phyloP scores from a whole-genome alignment of 1,140 invertebrate species.

The Anagrus nilaparvatae region DNA sequence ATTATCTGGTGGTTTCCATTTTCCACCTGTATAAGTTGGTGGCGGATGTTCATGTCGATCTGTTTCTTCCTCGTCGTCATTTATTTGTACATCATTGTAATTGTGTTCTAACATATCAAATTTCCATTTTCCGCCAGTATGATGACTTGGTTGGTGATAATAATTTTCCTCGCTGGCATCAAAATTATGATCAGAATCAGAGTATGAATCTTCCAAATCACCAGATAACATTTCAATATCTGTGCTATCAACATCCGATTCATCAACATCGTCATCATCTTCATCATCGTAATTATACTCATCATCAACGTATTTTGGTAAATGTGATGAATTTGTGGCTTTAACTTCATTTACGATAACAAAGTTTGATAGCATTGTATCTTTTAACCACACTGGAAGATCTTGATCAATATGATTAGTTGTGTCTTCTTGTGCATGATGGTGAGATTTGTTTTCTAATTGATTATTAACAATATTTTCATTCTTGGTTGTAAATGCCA shows the following conservation, averaged over 20 bases:
- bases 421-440: no score
- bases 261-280: constrained; percentile 46
- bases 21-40: constrained; percentile 21
- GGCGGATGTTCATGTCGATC: constrained; percentile 38
- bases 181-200: constrained; percentile 28
- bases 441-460: no score
- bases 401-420: no score
- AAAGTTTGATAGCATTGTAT: no score
- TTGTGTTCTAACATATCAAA: constrained; percentile 37
- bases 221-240: constrained; percentile 30
- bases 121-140: constrained; percentile 58
- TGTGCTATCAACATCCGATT: constrained; percentile 43
- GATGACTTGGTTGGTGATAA: constrained; percentile 35
- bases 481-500: no score
- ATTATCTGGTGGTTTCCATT: constrained; percentile 31
- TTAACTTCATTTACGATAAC: no score
- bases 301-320: no score
- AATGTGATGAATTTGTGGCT: no score
- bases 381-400: constrained; percentile 31
- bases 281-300: constrained; percentile 45
- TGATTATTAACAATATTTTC: no score
- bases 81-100: constrained; percentile 22
- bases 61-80: constrained; percentile 25
- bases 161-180: constrained; percentile 25
- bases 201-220: constrained; percentile 37